phyloP scores from a whole-genome alignment of 2,113 vertebrate species.

The Crotalus helleri region DNA sequence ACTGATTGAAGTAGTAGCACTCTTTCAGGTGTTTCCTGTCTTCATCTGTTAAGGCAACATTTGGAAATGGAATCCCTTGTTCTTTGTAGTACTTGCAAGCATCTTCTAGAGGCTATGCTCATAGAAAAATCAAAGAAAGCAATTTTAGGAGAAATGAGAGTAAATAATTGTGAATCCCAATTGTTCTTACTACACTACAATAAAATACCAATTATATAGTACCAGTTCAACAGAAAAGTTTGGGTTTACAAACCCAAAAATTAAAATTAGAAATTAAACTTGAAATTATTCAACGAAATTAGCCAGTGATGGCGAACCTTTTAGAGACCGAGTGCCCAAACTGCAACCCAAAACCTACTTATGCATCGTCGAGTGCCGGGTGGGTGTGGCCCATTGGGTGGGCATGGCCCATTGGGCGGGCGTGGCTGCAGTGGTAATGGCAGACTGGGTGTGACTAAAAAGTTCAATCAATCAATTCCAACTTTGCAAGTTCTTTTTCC shows the following conservation, averaged over 20 bases:
- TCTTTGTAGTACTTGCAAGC: conserved; percentile 65
- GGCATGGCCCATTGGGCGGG: no score
- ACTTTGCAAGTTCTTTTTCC: no score
- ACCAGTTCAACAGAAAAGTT: not conserved
- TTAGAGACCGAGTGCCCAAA: no score
- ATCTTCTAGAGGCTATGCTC: conserved; percentile 68
- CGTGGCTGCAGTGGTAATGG: no score
- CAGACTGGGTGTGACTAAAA: no score
- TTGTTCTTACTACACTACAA: not conserved
- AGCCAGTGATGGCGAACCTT: no score
- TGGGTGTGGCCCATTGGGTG: no score
- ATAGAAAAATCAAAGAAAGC: conserved; percentile 25
- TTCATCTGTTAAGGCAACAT: conserved; percentile 60
- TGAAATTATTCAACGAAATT: not conserved
- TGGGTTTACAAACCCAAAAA: not conserved
- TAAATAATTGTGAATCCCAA: not conserved
- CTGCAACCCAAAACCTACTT: no score
- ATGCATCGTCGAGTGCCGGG: no score
- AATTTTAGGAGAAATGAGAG: not conserved
- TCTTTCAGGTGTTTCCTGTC: conserved; percentile 70
- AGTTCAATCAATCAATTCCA: no score
- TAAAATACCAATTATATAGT: not conserved
- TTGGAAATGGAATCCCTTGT: conserved; percentile 76
- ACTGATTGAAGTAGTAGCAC: conserved; percentile 69
- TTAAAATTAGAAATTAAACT: not conserved